Base-by-base conservation (phyloP, 92 coral and sea anemone species). In the Zoanthus gigantus region DNA sequence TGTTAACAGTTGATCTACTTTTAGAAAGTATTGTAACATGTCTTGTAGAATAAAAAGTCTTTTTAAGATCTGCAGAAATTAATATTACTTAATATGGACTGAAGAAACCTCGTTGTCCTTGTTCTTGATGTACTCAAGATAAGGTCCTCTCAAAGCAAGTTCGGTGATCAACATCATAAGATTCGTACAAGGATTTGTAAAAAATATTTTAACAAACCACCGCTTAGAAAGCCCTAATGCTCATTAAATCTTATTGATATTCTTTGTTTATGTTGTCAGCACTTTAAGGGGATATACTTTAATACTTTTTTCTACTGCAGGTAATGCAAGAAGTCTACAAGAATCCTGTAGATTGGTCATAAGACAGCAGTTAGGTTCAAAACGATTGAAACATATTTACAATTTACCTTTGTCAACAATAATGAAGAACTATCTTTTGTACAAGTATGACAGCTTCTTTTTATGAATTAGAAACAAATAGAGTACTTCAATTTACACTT, bases 291-390 rank as follows among this genome's bases (percentile, higher is more conserved):
- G 23, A 23, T 23, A 23, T 23, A 23, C 23, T 23, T 23, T 23
- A 23, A 23, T 23, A 23, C 23, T 23, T 23, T 78, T 23, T 54
- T 50, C 50, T 4, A 80, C 67, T 63, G 0, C 88, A 95, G 98
- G 88, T 82, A 93, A 93, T 79, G 95, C 96, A 50, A 92, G 98
- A 72, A 93, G 94, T 87, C 78, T 95, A 50, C 98, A 95, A 82
- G 98, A 95, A 44, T 90, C 86, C 16, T 95, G 98, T 32, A 93
- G 98, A 32, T 90, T 95, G 72, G 96, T 93, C 84, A 92, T 95
- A 68, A 94, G 98, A 30, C 90, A 92, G 34, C 82, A 92, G 6
- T 87, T 95, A 47, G 88, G 92, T 68, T 88, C 94, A 71, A 83
- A 79, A 34, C 86, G 92, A 6, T 87, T 95, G 48, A 68, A 71